phyloP scores from a whole-genome alignment of 1,140 invertebrate species.

The Anastrepha ludens region DNA sequence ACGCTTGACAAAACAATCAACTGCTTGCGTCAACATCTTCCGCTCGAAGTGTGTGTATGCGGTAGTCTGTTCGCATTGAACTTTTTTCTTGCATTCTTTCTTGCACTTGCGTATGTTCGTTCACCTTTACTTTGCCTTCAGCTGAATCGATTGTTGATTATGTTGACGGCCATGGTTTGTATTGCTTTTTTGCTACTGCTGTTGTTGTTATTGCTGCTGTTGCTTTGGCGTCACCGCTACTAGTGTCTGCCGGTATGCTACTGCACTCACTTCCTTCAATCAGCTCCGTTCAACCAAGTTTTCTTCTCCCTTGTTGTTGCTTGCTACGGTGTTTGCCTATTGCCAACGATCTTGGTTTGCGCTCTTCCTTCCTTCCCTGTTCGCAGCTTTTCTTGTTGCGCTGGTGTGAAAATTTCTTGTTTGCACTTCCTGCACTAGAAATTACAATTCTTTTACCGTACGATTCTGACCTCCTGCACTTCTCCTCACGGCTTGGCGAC shows the following conservation, averaged over 20 bases:
- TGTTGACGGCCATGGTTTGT: not conserved
- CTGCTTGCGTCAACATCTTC: not conserved
- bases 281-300: not conserved
- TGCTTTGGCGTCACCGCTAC: not conserved
- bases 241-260: not conserved
- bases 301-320: not conserved
- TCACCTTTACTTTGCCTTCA: not conserved
- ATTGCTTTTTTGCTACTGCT: not conserved
- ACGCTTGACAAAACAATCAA: conserved; percentile 36
- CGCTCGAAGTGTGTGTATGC: not conserved
- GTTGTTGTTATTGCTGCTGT: not conserved
- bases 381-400: not conserved
- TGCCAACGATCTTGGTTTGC: not conserved
- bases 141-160: conserved; percentile 7
- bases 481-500: not conserved
- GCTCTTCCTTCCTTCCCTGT: not conserved
- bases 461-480: not conserved
- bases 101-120: not conserved
- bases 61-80: not conserved
- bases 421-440: conserved; percentile 32
- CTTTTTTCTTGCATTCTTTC: not conserved
- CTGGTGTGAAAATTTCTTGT: conserved; percentile 30
- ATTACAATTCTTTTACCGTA: not conserved
- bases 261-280: not conserved
- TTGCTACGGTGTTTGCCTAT: not conserved